phyloP scores from a whole-genome alignment of 92 coral and sea anemone genomes.

The Blastomussa wellsi region DNA sequence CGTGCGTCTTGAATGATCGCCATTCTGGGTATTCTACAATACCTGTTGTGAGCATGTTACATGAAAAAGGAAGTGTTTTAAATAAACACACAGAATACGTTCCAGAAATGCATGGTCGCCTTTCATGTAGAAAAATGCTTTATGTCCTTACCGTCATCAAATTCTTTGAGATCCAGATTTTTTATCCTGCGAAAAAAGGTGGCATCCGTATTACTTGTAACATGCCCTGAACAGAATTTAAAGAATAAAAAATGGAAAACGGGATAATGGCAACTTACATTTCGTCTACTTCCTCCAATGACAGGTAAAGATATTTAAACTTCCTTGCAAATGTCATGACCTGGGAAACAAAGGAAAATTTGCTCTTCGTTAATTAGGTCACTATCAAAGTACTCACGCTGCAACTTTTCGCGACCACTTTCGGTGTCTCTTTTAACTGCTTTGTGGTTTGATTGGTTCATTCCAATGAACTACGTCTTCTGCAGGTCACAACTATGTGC shows the following conservation, averaged over 20 bases:
- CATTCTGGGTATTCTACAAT: constrained; percentile 78
- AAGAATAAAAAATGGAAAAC: neutral
- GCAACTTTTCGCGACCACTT: neutral
- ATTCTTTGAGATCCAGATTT: constrained; percentile 69
- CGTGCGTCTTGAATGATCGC: constrained; percentile 76
- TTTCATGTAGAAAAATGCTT: neutral
- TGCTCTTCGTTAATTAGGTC: neutral
- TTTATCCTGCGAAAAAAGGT: constrained; percentile 62
- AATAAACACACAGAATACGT: neutral
- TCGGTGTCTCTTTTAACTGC: neutral
- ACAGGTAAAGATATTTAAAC: constrained; percentile 76
- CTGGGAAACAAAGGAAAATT: constrained; percentile 36
- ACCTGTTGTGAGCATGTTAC: constrained; percentile 39
- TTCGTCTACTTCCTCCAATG: constrained; percentile 73
- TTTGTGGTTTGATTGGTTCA: neutral
- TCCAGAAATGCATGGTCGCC: neutral
- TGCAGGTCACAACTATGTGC: neutral
- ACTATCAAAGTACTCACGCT: neutral
- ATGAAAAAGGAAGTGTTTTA: neutral
- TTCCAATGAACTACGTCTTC: neutral
- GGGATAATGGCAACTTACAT: constrained; percentile 61
- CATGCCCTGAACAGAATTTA: neutral
- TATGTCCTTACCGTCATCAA: constrained; percentile 78
- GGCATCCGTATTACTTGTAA: neutral
- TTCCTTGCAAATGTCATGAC: constrained; percentile 59